phyloP scores from a whole-genome alignment of 2,113 vertebrate species.

The Toxotes jaculatrix region DNA sequence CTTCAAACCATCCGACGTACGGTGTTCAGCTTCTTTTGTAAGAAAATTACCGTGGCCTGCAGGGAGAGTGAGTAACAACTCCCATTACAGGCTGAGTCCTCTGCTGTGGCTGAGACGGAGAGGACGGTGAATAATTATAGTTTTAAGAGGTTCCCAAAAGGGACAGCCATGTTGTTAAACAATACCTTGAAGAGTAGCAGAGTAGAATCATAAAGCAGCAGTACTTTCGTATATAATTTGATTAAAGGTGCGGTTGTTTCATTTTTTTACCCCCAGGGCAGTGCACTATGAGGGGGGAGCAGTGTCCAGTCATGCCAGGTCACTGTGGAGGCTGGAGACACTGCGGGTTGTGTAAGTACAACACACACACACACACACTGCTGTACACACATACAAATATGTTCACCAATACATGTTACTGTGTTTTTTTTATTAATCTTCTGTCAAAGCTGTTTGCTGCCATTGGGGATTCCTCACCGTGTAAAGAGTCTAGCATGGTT shows the following conservation, averaged over 20 bases:
- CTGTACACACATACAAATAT: neutral
- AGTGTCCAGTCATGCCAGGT: slow-evolving; percentile 94
- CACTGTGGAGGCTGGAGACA: slow-evolving; percentile 96
- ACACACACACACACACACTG: neutral
- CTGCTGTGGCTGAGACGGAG: slow-evolving; percentile 34
- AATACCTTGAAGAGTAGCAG: neutral
- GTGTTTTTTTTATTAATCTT: too few relatives aligned
- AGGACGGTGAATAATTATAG: slow-evolving; percentile 43
- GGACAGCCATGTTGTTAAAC: slow-evolving; percentile 30
- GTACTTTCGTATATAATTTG: too few relatives aligned
- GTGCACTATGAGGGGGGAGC: slow-evolving; percentile 97
- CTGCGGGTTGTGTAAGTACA: slow-evolving; percentile 95
- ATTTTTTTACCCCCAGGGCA: slow-evolving; percentile 84
- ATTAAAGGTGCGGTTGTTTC: neutral
- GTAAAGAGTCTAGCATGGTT: neutral
- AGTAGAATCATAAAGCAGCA: neutral
- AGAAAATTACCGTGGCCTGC: neutral
- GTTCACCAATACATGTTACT: too few relatives aligned
- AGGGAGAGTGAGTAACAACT: slow-evolving; percentile 10
- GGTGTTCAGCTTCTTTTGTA: neutral
- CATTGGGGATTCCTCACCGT: too few relatives aligned
- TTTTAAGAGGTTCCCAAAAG: slow-evolving; percentile 34
- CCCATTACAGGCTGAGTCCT: slow-evolving; percentile 25
- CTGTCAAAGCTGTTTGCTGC: too few relatives aligned
- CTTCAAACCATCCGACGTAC: neutral